A percentile compares a stretch with the other conserved stretches of the same genome.
Conservation (phyloP, 2,797 vertebrate genomes). For the Sebastes flavidus region DNA sequence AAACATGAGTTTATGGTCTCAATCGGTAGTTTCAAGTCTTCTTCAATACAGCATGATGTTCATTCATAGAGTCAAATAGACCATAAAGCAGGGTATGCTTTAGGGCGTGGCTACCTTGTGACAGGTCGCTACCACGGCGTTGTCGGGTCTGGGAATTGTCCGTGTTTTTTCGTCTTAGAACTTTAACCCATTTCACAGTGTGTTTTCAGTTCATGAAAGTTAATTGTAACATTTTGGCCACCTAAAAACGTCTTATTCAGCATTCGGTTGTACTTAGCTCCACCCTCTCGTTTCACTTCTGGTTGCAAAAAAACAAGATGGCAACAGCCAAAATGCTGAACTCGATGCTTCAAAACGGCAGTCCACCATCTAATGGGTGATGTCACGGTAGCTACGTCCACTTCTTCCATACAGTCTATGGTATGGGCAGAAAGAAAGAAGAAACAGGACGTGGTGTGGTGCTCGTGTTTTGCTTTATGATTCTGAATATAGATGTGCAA, state of each 20-base stretch:
- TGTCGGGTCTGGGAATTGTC: not conserved
- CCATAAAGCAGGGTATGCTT: too few species aligned
- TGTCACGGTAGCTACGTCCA: fast-evolving
- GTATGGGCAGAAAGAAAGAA: not conserved
- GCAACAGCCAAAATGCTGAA: not conserved
- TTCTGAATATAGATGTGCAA: constrained; percentile 6
- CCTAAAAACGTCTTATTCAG: too few species aligned
- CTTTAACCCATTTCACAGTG: not conserved
- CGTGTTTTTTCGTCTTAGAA: not conserved
- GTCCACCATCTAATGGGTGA: not conserved
- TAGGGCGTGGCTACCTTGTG: too few species aligned
- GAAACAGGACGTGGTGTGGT: constrained; percentile 17
- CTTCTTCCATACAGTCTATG: not conserved
- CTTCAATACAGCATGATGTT: too few species aligned
- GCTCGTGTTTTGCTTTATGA: constrained; percentile 40
- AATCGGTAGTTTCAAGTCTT: too few species aligned
- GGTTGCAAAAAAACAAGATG: not conserved
- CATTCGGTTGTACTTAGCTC: too few species aligned
- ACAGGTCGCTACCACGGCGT: fast-evolving
- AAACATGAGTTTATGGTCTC: too few species aligned
- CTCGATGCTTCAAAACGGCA: not conserved
- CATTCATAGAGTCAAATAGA: too few species aligned
- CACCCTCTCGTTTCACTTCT: too few species aligned
- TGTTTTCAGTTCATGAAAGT: not conserved
- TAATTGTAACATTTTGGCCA: too few species aligned